A percentile compares a stretch with the other conserved stretches of the same genome.
Evolutionary conservation across 2,888 invertebrate species (phyloP).

Genomic region (Apamea epomidion): DNA sequence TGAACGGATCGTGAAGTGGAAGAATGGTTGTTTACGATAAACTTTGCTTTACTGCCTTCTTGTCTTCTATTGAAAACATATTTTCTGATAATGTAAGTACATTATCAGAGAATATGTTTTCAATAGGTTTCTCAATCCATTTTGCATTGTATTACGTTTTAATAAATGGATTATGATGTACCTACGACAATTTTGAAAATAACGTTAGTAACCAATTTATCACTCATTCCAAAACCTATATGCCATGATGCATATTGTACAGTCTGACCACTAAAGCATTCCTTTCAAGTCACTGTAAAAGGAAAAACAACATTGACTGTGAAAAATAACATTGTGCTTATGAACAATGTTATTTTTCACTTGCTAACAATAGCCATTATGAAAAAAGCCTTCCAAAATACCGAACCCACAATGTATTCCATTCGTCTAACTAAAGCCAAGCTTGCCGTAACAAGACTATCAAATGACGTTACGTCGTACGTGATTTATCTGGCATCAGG

Average conservation of each 20-base stretch:
- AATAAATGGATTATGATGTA: not conserved
- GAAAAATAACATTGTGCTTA: too few species aligned
- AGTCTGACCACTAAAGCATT: not conserved
- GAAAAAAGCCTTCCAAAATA: not conserved
- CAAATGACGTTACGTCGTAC: constrained; percentile 30
- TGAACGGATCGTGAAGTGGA: constrained; percentile 33
- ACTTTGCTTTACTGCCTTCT: not conserved
- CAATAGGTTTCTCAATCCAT: not conserved
- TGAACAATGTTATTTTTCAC: not conserved
- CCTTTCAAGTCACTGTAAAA: too few species aligned
- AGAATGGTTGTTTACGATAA: constrained; percentile 25
- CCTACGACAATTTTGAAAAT: not conserved
- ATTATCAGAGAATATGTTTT: too few species aligned
- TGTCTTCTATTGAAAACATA: not conserved
- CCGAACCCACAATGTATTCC: not conserved
- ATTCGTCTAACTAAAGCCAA: not conserved
- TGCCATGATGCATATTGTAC: not conserved
- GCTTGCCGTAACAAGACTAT: constrained; percentile 4
- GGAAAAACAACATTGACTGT: too few species aligned
- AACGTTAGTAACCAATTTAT: not conserved
- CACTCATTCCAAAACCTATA: not conserved
- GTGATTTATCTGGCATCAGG: constrained; percentile 54
- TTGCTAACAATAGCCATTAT: not conserved
- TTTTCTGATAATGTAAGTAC: not conserved
- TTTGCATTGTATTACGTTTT: not conserved